Evolutionary conservation across 2,113 vertebrate genomes (phyloP).

Genomic region (Charina bottae): DNA sequence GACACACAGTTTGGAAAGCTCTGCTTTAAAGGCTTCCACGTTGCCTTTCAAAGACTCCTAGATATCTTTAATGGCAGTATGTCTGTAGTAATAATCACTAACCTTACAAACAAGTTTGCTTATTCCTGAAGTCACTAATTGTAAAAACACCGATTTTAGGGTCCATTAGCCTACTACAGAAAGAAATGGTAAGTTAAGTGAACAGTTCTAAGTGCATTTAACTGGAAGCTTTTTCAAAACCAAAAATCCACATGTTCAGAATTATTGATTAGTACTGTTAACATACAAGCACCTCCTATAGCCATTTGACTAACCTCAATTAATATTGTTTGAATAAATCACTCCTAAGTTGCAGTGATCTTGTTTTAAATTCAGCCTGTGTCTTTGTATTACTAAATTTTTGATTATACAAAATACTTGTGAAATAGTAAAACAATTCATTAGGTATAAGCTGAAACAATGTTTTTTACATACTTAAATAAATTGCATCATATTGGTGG

Average conservation of each 20-base stretch:
- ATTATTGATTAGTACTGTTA: not conserved
- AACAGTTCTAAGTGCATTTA: not conserved
- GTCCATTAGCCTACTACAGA: not conserved
- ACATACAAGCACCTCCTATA: not conserved
- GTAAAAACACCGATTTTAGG: not conserved
- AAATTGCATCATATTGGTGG: conserved; percentile 48
- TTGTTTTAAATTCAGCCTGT: conserved; percentile 34
- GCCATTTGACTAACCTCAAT: conserved; percentile 6
- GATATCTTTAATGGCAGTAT: not conserved
- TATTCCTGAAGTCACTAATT: not conserved
- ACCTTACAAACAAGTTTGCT: not conserved
- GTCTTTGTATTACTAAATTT: not conserved
- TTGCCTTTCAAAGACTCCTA: not conserved
- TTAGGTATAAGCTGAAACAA: conserved; percentile 11
- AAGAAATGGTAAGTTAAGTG: not conserved
- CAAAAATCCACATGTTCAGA: not conserved
- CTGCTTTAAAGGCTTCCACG: not conserved
- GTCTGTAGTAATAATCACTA: not conserved
- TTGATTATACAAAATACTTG: conserved; percentile 10
- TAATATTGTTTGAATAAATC: conserved; percentile 28
- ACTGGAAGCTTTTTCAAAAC: not conserved
- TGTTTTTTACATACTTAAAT: conserved; percentile 5
- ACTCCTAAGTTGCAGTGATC: conserved; percentile 31
- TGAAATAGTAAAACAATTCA: not conserved
- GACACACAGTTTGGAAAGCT: no score